These are phyloP conservation scores for Deilephila porcellus DNA, from an alignment of 2,888 invertebrate species.

Conservation along the genomic window DNA sequence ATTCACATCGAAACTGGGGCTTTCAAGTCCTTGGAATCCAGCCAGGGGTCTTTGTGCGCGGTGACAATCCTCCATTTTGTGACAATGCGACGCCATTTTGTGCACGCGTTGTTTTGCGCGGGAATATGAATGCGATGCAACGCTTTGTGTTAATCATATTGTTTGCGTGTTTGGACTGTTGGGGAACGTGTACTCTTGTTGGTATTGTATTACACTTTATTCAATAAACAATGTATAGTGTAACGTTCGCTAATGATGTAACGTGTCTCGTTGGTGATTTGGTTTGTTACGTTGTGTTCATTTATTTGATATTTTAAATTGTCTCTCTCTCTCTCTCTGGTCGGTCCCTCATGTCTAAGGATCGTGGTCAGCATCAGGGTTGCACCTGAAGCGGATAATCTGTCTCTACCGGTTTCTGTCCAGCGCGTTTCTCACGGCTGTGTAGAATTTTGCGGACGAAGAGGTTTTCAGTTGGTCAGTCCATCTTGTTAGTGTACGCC, in stretches of 20 bases:
- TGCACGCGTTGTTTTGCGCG: slow-evolving; percentile 42
- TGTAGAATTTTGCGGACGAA: too few relatives aligned
- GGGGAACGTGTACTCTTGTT: neutral
- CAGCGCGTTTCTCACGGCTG: too few relatives aligned
- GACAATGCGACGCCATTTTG: slow-evolving; percentile 55
- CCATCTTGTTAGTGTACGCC: too few relatives aligned
- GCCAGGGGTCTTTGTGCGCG: slow-evolving; percentile 50
- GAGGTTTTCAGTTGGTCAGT: too few relatives aligned
- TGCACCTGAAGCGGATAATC: too few relatives aligned
- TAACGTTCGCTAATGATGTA: slow-evolving; percentile 3
- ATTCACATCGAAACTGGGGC: slow-evolving; percentile 22
- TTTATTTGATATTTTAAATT: neutral
- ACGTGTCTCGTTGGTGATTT: neutral
- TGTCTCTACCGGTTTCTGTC: too few relatives aligned
- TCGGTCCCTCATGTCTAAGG: too few relatives aligned
- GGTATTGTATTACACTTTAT: neutral
- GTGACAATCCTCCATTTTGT: slow-evolving; percentile 43
- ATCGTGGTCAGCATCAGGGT: too few relatives aligned
- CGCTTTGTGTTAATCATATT: slow-evolving; percentile 19
- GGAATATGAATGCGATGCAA: slow-evolving; percentile 36
- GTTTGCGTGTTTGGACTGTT: slow-evolving; percentile 17
- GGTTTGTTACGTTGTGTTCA: neutral
- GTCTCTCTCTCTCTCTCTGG: neutral
- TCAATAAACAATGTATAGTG: slow-evolving; percentile 6
- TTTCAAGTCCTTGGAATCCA: slow-evolving; percentile 48